Evolutionary conservation across 2,113 vertebrate genomes (phyloP).

Genomic region (Colistium nudipinnis): DNA sequence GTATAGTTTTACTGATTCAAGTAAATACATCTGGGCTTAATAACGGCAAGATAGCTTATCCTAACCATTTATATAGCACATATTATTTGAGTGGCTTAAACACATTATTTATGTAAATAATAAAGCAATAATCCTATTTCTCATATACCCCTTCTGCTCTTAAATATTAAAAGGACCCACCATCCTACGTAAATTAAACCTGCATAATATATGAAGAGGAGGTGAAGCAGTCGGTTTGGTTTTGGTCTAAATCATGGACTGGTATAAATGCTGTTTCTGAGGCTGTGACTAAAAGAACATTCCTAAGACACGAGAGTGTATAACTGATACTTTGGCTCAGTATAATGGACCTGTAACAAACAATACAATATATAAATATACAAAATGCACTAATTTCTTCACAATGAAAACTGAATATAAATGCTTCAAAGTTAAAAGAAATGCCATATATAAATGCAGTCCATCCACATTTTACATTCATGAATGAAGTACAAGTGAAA

Average conservation of each 20-base stretch:
- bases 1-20: too few species aligned
- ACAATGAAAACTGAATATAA: too few species aligned
- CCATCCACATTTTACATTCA: too few species aligned
- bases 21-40: conserved; percentile 2
- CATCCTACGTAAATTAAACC: conserved; percentile 39
- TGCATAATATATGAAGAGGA: conserved; percentile 62
- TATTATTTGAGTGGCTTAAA: conserved; percentile 11
- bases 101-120: conserved; percentile 55
- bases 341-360: too few species aligned
- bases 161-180: conserved; percentile 57
- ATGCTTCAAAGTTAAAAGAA: too few species aligned
- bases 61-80: background rate
- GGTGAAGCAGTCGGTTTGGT: background rate
- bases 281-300: background rate
- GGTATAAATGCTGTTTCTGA: background rate
- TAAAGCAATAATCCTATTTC: conserved; percentile 47
- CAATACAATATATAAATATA: too few species aligned
- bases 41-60: background rate
- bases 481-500: too few species aligned
- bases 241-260: background rate
- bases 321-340: too few species aligned
- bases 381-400: too few species aligned
- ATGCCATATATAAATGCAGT: too few species aligned
- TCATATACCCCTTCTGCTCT: conserved; percentile 30
- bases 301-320: too few species aligned